phyloP scores from a whole-genome alignment of 1,140 invertebrate species.

The Drosophila nigrodunni region DNA sequence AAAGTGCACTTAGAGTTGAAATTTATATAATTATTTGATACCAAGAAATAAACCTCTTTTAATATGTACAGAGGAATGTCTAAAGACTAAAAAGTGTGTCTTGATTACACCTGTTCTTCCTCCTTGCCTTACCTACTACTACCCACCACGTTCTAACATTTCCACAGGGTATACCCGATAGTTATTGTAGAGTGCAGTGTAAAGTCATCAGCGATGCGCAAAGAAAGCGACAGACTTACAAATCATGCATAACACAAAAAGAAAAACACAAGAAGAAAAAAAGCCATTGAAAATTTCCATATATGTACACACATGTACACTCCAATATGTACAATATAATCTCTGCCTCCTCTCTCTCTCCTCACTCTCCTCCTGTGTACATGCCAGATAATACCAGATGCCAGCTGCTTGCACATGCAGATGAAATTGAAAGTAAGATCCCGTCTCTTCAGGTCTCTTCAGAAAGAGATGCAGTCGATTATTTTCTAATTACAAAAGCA shows the following conservation, averaged over 20 bases:
- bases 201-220: slow-evolving; percentile 56
- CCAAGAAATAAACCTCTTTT: no score
- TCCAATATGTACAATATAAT: neutral
- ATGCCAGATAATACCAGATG: neutral
- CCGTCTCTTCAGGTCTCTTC: slow-evolving; percentile 29
- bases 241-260: slow-evolving; percentile 62
- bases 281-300: slow-evolving; percentile 41
- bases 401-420: slow-evolving; percentile 40
- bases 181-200: slow-evolving; percentile 47
- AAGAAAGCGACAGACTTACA: slow-evolving; percentile 64
- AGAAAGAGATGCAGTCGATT: slow-evolving; percentile 49
- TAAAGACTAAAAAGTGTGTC: no score
- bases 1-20: neutral
- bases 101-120: no score
- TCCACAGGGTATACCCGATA: slow-evolving; percentile 40
- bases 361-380: no score
- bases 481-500: slow-evolving; percentile 69
- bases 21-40: no score
- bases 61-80: no score
- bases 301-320: slow-evolving; percentile 28
- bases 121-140: neutral
- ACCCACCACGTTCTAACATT: neutral
- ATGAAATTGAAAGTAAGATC: slow-evolving; percentile 63
- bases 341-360: neutral
- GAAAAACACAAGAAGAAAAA: neutral